Evolutionary conservation across 2,113 vertebrate species (phyloP), one percentile per base, ranked within the genome.

Genomic region (Entelurus aequoreus): DNA sequence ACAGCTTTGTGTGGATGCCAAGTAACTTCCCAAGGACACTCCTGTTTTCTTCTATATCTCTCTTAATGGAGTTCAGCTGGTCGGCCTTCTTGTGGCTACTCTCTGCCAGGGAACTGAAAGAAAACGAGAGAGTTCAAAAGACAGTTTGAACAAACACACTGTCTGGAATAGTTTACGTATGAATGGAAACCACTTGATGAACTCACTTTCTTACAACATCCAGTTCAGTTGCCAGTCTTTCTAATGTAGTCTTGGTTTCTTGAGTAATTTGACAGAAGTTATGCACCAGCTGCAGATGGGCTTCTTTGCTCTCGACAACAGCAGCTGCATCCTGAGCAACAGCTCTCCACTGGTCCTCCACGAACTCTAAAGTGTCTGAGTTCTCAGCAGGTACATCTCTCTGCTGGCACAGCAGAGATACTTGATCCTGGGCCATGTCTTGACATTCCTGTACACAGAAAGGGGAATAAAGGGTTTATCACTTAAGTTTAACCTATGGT

Each of bases 171-270:
- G 49, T 19, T 50, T 19, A 19, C 8, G 16, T 8, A n/a, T n/a
- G 28, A 50, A 63, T 46, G 6, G 1, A 50, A 60, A 60, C 10
- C 6, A 42, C 28, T 3, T 38, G 5, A 88, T 11, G 9, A 40
- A 74, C 95, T 94, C 83, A 99, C 96, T n/a, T 79, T 87, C 86
- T 91, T n/a, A 93, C 69, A 60, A 79, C 84, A 48, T 93, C 90
- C 63, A 92, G 90, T 66, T 92, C 91, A 49, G 75, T 83, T 16
- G 68, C 74, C 52, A 93, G 77, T 68, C 66, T 86, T 63, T 91
- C 90, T 81, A 93, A 49, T 0, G 83, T 86, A 9, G 74, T 78
- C 61, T 83, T 87, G 3, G 69, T 83, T 36, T 80, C 76, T 50
- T 86, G 55, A 0, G 82, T 85, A 15, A 84, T 90, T 53, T 81